Evolutionary conservation across 2,113 vertebrate species (phyloP).

Genomic region (Gallinago media): DNA sequence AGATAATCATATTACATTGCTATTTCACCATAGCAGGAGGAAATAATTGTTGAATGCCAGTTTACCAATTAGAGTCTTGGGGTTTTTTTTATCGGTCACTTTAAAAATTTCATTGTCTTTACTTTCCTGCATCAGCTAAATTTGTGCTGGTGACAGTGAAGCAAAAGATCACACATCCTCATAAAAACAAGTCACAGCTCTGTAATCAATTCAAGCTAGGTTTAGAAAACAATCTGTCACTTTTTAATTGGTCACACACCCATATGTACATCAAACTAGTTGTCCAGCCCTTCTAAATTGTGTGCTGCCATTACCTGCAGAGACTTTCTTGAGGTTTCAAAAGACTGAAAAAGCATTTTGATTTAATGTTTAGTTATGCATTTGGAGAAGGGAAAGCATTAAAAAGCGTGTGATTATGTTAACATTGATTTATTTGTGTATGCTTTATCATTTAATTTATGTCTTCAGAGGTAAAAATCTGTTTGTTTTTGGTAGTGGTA

Average conservation of each 20-base stretch:
- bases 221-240: slow-evolving; percentile 31
- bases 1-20: neutral
- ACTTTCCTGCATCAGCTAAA: neutral
- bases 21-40: neutral
- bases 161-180: neutral
- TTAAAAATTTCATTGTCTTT: neutral
- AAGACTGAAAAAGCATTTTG: neutral
- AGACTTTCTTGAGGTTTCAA: neutral
- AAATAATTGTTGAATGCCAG: neutral
- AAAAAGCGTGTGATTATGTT: neutral
- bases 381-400: slow-evolving; percentile 2
- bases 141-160: slow-evolving; percentile 4
- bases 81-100: neutral
- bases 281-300: neutral
- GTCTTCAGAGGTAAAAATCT: neutral
- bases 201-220: slow-evolving; percentile 1
- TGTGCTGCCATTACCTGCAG: neutral
- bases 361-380: neutral
- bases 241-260: slow-evolving; percentile 40
- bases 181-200: neutral
- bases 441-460: neutral
- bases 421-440: neutral
- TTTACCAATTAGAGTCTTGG: neutral
- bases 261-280: neutral
- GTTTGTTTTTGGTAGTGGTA: neutral